A percentile compares a stretch with the other conserved stretches of the same genome.
Conservation (phyloP, 2,113 vertebrate genomes). For the Calyptommatus sinebrachiatus region DNA sequence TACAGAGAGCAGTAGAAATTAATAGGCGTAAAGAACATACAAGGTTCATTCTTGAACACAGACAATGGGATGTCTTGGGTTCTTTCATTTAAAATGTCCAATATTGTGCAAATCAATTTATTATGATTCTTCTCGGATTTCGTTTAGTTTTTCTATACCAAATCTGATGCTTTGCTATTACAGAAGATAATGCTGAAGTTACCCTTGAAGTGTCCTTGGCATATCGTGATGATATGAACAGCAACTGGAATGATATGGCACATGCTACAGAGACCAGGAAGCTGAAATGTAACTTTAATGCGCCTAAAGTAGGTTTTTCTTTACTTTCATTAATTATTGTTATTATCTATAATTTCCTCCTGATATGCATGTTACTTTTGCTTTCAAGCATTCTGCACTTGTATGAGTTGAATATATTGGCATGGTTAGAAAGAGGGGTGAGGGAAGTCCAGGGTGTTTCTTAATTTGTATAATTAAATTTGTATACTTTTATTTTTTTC, state of each 20-base stretch:
- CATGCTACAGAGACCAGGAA: conserved; percentile 87
- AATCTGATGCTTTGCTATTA: conserved; percentile 37
- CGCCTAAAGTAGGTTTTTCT: conserved; percentile 78
- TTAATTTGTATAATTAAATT: not conserved
- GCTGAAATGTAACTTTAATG: conserved; percentile 85
- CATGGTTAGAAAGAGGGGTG: not conserved
- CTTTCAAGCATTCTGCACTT: not conserved
- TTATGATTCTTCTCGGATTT: not conserved
- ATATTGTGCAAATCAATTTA: not conserved
- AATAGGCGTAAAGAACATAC: too few species aligned
- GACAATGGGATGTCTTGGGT: not conserved
- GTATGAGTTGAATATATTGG: not conserved
- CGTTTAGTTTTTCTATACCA: not conserved
- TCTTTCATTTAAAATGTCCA: not conserved
- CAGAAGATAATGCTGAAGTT: conserved; percentile 84
- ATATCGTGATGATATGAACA: conserved; percentile 81
- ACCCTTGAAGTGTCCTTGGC: conserved; percentile 89
- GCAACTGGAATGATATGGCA: conserved; percentile 91
- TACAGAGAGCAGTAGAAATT: too few species aligned
- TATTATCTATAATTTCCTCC: not conserved
- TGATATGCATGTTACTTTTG: not conserved
- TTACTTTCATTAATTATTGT: not conserved
- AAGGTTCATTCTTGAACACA: too few species aligned
- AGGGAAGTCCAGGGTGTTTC: not conserved
- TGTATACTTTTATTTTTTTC: not conserved